Percentiles rank a stretch among this genome's conserved stretches.
Evolutionary conservation across 2,113 vertebrate species (phyloP).

Genomic region (Piprites chloris): DNA sequence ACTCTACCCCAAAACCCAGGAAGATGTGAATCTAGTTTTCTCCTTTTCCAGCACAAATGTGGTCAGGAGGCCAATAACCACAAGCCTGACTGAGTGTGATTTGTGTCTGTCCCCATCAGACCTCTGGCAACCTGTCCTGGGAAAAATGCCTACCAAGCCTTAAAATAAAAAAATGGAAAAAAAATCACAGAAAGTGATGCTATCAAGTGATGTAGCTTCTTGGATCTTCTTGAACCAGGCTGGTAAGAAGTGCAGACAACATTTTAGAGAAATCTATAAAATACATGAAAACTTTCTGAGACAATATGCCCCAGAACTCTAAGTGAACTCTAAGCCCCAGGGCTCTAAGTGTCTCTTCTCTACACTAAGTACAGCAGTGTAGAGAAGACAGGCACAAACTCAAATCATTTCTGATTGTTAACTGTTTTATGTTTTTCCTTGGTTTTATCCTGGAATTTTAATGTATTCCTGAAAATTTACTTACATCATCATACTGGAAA

Average conservation of each 20-base stretch:
- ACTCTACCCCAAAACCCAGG: accelerated
- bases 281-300: accelerated
- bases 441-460: background rate
- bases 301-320: background rate
- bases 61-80: background rate
- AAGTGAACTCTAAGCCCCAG: no score
- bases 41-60: background rate
- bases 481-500: conserved; percentile 95
- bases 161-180: background rate
- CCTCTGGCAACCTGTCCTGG: background rate
- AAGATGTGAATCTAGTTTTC: background rate
- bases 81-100: background rate
- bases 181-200: background rate
- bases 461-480: conserved; percentile 45
- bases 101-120: background rate
- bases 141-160: background rate
- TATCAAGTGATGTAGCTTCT: background rate
- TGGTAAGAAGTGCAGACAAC: background rate
- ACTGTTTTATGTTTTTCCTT: background rate
- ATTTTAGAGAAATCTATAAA: background rate
- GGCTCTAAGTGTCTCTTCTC: background rate
- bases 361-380: no score
- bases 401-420: background rate
- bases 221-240: background rate
- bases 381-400: background rate